These are phyloP conservation scores for Astreopora myriophthalma DNA, from an alignment of 64 coral and sea anemone genomes.

Conservation along the genomic window DNA sequence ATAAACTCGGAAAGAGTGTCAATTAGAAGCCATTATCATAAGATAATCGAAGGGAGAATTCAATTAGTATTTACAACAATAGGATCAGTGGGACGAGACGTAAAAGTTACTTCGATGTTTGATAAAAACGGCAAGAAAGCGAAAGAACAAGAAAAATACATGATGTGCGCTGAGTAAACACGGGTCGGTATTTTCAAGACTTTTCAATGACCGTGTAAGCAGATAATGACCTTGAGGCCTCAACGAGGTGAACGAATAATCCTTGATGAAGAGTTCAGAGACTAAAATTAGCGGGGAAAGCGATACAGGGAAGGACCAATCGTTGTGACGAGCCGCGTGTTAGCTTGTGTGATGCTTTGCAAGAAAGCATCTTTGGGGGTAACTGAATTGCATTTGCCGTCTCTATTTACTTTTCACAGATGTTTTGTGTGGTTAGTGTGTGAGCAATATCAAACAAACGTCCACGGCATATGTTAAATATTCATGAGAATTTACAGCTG, in stretches of 20 bases:
- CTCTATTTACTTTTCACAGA: constrained; percentile 8
- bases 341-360: neutral
- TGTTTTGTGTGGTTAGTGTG: constrained; percentile 14
- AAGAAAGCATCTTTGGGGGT: neutral
- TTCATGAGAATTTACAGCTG: constrained; percentile 38
- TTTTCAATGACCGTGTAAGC: neutral
- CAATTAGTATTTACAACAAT: constrained; percentile 68
- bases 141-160: neutral
- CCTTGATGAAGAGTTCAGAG: neutral
- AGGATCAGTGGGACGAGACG: neutral
- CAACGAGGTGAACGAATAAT: neutral
- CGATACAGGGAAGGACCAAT: neutral
- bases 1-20: constrained; percentile 67
- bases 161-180: constrained; percentile 12
- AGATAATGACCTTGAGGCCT: neutral
- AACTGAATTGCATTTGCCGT: neutral
- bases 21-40: constrained; percentile 76
- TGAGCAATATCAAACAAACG: constrained; percentile 22
- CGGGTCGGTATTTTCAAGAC: neutral
- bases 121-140: neutral
- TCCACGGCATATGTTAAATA: constrained; percentile 10
- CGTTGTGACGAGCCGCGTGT: too few species aligned
- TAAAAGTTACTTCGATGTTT: too few species aligned
- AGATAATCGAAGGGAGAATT: constrained; percentile 86
- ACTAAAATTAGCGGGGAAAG: neutral